Base-by-base conservation (phyloP, 2,888 invertebrate genomes). In the Bombylius discolor region DNA sequence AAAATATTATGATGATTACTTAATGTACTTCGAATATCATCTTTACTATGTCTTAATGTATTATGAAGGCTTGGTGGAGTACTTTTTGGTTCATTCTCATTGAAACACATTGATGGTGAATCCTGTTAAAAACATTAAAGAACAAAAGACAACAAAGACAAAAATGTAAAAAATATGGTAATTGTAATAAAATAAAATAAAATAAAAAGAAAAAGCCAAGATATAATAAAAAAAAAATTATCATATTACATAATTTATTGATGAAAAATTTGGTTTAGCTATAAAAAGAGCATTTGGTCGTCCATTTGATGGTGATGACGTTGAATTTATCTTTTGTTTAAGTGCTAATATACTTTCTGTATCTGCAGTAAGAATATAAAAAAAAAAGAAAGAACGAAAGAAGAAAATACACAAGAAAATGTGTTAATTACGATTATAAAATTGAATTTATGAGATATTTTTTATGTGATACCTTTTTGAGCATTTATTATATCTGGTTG, bases 401-500 rank as follows among this genome's bases (percentile, higher is more conserved):
- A 23, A 23, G 23, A 23, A 23, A 23, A 23, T 23, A 23, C 23
- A 23, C 23, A 23, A 23, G 23, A 23, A 23, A 23, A 23, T 23
- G 23, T 23, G 23, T 23, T 23, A 23, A 23, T 23, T 23, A 23
- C 23, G 23, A 23, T 23, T 23, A 23, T 23, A 23, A 23, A 23
- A 23, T 23, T 23, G 23, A 23, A 23, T 23, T 23, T 23, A 23
- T 23, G 23, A 3, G 1, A 23, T 23, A n/a, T 23, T 23, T 7
- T 36, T 36, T 7, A 36, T 36, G 4, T 42, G 11, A 42, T 11
- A 42, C 84, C 83, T 77, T 83, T 79, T 64, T 87, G 87, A 57
- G 89, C 85, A 71, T 85, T 89, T 62, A 90, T 78, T 66, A 90
- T 89, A 70, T 90, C 87, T 31, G 87, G 87, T 64, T 87, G 86